Evolutionary conservation across 2,888 invertebrate species (phyloP).

Genomic region (Augiades crinisus): DNA sequence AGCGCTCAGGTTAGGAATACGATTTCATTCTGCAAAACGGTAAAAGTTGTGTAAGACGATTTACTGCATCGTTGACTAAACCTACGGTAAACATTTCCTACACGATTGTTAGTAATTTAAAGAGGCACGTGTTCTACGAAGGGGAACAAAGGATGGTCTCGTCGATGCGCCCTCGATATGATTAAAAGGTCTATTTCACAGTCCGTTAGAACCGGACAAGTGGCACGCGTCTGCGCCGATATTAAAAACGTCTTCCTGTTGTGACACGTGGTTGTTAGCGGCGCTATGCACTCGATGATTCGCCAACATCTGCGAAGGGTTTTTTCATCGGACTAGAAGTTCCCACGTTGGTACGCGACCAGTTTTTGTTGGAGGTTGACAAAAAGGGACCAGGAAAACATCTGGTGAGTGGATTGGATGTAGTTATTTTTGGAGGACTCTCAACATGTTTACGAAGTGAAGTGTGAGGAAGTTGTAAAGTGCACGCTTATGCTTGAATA

Average conservation of each 20-base stretch:
- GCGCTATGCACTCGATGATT: constrained; percentile 40
- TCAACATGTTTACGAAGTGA: constrained; percentile 53
- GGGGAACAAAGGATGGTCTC: constrained; percentile 30
- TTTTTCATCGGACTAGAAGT: constrained; percentile 49
- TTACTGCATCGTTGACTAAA: no score
- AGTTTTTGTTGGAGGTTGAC: constrained; percentile 47
- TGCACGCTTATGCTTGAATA: background rate
- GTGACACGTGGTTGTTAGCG: constrained; percentile 59
- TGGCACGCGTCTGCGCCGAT: constrained; percentile 60
- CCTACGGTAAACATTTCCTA: background rate
- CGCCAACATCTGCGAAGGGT: constrained; percentile 58
- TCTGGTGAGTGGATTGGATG: constrained; percentile 54
- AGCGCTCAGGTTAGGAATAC: no score
- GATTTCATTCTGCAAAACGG: no score
- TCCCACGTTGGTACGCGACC: constrained; percentile 70
- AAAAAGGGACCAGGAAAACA: constrained; percentile 65
- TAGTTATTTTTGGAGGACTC: constrained; percentile 59
- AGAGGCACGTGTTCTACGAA: constrained; percentile 12
- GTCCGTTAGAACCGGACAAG: constrained; percentile 57
- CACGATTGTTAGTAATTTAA: background rate
- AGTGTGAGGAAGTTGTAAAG: constrained; percentile 46
- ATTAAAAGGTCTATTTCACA: constrained; percentile 64
- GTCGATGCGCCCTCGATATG: constrained; percentile 35
- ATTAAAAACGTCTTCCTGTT: constrained; percentile 63
- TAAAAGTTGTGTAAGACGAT: no score